Evolutionary conservation across 2,888 invertebrate species (phyloP), one percentile per base, ranked within the genome.

Genomic region (Aporophyla lueneburgensis): DNA sequence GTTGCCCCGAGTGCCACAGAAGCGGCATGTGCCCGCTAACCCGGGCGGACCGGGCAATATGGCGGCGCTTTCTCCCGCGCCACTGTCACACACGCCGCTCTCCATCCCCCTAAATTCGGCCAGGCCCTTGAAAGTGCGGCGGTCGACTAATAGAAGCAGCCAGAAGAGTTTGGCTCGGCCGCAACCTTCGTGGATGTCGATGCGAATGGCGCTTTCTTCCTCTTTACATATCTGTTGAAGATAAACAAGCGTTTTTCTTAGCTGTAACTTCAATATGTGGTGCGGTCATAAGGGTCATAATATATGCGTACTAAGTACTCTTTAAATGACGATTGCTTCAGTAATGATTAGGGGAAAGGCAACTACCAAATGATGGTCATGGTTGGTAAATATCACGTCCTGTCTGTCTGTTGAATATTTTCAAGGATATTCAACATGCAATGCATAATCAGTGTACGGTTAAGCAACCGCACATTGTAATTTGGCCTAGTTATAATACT

Each of bases 171-270:
- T 99, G 1, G 99, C 99, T 56, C 99, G 97, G 0, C 99, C 99
- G 93, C 99, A 99, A 0, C 98, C 98, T 94, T 99, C 99, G 94
- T 99, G 99, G n/a, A 99, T 97, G 94, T 99, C 99, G 9, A 99
- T 99, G 82, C 99, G 98, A 80, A 99, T 99, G 0, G 99, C 99
- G 93, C 99, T 99, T 91, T 99, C 99, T 91, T 99, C 99, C 92
- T 99, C 99, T 93, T 99, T 99, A 95, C 99, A 99, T 33, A 99
- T 98, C 98, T 98, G 89, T 40, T n/a, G 12, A 66, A 62, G n/a
- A 27, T 33, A 12, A 21, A 43, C 12, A 61, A 33, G 14, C 14
- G 40, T 61, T 61, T 24, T 4, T 19, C 4, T 43, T 43, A 21
- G 21, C 16, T 43, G 16, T 21, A 43, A 51, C 1, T 68, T 68